These are phyloP conservation scores for Coregonus sp. DNA, from an alignment of 2,797 vertebrate genomes.

Conservation along the genomic window DNA sequence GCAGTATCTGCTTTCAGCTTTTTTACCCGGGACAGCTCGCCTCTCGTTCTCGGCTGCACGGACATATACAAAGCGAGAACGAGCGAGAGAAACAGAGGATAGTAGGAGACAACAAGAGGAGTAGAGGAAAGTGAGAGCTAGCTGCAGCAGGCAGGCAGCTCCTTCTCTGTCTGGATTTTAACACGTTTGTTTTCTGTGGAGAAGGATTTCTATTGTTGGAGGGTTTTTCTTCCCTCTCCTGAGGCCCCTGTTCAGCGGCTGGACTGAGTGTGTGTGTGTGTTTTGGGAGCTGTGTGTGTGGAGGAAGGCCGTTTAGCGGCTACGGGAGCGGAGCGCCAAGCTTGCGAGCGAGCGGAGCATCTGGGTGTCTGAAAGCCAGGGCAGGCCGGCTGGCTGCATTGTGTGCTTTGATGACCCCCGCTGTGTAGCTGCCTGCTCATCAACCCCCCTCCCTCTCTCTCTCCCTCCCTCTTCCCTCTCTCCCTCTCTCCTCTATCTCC, in stretches of 20 bases:
- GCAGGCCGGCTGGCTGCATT: conserved; percentile 84
- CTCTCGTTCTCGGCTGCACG: background rate
- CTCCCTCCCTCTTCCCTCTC: conserved; percentile 60
- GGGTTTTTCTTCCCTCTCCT: too few relatives aligned
- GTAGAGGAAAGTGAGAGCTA: conserved; percentile 51
- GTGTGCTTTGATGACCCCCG: conserved; percentile 94
- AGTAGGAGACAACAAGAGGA: background rate
- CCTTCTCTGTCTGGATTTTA: conserved; percentile 71
- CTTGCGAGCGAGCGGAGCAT: conserved; percentile 42
- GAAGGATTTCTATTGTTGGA: conserved; percentile 34
- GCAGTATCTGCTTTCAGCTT: conserved; percentile 58
- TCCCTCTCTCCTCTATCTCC: conserved; percentile 70
- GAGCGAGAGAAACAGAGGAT: background rate
- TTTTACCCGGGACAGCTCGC: conserved; percentile 7
- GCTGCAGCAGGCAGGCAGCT: conserved; percentile 35
- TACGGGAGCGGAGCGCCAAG: conserved; percentile 22
- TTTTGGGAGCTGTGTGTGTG: background rate
- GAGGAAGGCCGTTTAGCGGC: conserved; percentile 38
- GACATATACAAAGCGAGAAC: conserved; percentile 54
- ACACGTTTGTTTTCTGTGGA: conserved; percentile 37
- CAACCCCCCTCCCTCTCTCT: conserved; percentile 66
- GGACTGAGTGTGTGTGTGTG: conserved; percentile 18
- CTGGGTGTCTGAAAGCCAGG: conserved; percentile 77
- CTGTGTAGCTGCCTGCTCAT: conserved; percentile 91
- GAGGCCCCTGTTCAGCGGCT: conserved; percentile 5